Evolutionary conservation across 2,888 invertebrate genomes (phyloP).

Genomic region (Sinhomidia bicolor): DNA sequence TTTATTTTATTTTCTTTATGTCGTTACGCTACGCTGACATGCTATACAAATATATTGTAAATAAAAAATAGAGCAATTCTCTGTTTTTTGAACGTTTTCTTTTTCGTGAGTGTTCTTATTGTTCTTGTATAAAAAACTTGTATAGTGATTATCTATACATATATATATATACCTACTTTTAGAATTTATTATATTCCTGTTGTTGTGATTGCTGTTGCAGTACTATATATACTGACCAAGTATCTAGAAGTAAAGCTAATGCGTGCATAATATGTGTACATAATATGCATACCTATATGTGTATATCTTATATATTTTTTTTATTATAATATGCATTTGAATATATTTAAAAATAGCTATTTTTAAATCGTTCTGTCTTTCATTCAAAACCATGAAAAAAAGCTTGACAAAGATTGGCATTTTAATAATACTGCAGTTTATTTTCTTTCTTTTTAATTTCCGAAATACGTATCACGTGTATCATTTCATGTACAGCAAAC

Average conservation of each 20-base stretch:
- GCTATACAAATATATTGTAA: conserved; percentile 37
- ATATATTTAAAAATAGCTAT: not conserved
- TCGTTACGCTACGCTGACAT: conserved; percentile 47
- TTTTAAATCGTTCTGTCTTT: not conserved
- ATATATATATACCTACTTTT: too few species aligned
- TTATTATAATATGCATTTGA: not conserved
- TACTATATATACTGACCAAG: not conserved
- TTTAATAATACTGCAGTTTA: conserved; percentile 21
- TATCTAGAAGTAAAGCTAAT: conserved; percentile 14
- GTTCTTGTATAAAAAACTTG: not conserved
- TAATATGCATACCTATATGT: too few species aligned
- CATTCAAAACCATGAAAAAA: not conserved
- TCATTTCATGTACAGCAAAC: not conserved
- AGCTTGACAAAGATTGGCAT: conserved; percentile 48
- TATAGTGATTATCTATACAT: not conserved
- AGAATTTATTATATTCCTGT: not conserved
- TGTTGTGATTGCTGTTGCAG: not conserved
- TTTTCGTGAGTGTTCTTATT: not conserved
- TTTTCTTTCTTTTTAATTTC: conserved; percentile 1
- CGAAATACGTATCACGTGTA: not conserved
- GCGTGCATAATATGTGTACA: not conserved
- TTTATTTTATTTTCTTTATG: conserved; percentile 50
- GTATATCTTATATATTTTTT: not conserved
- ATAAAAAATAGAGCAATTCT: not conserved
- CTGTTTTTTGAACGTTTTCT: not conserved